Percentiles rank a stretch among this genome's conserved stretches.
Conservation (phyloP, 2,113 vertebrate genomes). For the Centropus bengalensis region DNA sequence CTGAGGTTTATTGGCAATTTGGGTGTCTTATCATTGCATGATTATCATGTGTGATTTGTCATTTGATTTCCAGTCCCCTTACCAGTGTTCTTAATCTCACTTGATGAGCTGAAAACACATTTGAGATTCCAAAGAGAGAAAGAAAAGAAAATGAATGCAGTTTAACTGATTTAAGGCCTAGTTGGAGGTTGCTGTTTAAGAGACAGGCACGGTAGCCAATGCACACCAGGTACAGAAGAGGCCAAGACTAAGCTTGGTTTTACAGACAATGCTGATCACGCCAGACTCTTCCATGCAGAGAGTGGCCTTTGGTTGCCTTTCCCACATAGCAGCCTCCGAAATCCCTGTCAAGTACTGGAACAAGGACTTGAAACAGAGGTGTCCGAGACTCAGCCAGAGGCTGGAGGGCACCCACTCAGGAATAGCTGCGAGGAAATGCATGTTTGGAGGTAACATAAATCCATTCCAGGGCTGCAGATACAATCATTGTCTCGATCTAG, state of each 20-base stretch:
- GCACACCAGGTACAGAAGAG: background rate
- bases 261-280: background rate
- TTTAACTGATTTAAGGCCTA: slow-evolving; percentile 45
- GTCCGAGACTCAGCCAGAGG: background rate
- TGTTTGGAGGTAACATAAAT: background rate
- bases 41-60: background rate
- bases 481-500: background rate
- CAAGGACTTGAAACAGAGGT: background rate
- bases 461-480: background rate
- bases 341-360: background rate
- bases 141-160: background rate
- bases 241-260: background rate
- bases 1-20: slow-evolving; percentile 81
- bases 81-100: background rate
- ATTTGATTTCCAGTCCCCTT: background rate
- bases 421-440: background rate
- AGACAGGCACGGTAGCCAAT: background rate
- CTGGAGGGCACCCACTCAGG: background rate
- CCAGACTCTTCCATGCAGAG: background rate
- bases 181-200: slow-evolving; percentile 4
- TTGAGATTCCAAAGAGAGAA: background rate
- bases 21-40: too few species aligned
- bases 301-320: background rate
- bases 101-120: background rate
- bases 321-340: background rate